Percentiles rank a stretch among this genome's conserved stretches.
These are phyloP conservation scores for Pipistrellus kuhlii DNA, from an alignment of 2,797 vertebrate species.

Conservation along the genomic window DNA sequence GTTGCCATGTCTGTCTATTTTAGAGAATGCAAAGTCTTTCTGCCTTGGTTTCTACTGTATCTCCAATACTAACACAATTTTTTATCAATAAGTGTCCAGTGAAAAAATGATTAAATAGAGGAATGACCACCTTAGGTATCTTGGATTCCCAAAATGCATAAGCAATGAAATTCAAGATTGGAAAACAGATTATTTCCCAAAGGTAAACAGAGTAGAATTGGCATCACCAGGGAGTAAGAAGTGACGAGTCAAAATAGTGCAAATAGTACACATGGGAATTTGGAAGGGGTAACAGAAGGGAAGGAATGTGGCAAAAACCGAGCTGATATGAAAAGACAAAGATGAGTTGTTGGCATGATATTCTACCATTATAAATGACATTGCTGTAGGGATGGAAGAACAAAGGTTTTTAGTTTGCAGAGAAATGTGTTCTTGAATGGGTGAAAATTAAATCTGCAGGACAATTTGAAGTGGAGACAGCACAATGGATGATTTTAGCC, in stretches of 20 bases:
- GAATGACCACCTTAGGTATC: not conserved
- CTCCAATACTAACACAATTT: not conserved
- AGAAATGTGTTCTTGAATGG: conserved; percentile 71
- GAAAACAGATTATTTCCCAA: not conserved
- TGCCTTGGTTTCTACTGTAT: not conserved
- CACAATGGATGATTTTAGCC: conserved; percentile 64
- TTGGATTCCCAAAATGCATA: not conserved
- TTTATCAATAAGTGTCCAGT: not conserved
- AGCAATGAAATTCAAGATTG: not conserved
- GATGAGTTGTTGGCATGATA: not conserved
- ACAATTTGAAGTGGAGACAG: conserved; percentile 68
- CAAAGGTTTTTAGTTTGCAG: conserved; percentile 72
- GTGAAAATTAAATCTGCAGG: conserved; percentile 75
- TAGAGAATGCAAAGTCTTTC: not conserved
- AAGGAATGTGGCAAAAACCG: not conserved
- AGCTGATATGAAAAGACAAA: conserved; percentile 11
- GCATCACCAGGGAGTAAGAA: not conserved
- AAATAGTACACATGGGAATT: not conserved
- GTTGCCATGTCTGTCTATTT: not conserved
- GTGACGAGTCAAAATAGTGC: not conserved
- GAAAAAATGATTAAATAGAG: conserved; percentile 4
- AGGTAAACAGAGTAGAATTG: not conserved
- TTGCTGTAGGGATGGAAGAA: conserved; percentile 19
- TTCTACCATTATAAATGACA: not conserved
- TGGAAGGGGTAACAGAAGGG: not conserved